These are phyloP conservation scores for Sarcoramphus papa DNA, from an alignment of 2,797 vertebrate species.

Conservation along the genomic window DNA sequence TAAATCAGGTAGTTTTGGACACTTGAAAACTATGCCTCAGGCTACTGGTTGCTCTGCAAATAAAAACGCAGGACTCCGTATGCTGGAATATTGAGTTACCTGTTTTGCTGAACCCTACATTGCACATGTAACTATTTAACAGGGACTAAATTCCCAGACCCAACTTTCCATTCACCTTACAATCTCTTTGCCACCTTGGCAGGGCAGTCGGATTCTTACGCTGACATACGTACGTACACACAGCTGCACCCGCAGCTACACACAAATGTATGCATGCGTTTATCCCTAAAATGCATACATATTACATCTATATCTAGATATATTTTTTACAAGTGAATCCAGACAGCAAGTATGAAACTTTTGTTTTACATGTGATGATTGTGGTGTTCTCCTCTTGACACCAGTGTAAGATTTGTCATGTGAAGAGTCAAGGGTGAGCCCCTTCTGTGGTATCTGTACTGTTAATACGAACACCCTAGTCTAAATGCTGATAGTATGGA, in stretches of 20 bases:
- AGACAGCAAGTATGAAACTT: not conserved
- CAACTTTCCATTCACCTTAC: not conserved
- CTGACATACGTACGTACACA: fast-evolving
- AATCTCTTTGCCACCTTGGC: not conserved
- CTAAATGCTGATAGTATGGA: not conserved
- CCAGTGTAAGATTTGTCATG: not conserved
- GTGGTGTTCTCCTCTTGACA: not conserved
- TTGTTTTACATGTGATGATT: not conserved
- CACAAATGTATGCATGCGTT: fast-evolving
- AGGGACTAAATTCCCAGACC: not conserved
- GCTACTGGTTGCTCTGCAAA: not conserved
- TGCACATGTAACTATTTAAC: not conserved
- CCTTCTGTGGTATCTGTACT: not conserved
- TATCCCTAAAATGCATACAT: not conserved
- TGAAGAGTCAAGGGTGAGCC: not conserved
- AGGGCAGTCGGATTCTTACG: not conserved
- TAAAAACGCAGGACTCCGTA: not conserved
- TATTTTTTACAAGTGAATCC: not conserved
- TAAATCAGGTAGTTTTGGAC: not conserved
- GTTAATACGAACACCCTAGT: not conserved
- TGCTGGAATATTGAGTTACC: not conserved
- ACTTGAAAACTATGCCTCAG: not conserved
- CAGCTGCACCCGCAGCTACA: not conserved
- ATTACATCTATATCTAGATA: not conserved
- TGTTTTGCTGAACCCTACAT: not conserved